A percentile compares a stretch with the other conserved stretches of the same genome.
Evolutionary conservation across 2,113 vertebrate species (phyloP).

Genomic region (Charina bottae): DNA sequence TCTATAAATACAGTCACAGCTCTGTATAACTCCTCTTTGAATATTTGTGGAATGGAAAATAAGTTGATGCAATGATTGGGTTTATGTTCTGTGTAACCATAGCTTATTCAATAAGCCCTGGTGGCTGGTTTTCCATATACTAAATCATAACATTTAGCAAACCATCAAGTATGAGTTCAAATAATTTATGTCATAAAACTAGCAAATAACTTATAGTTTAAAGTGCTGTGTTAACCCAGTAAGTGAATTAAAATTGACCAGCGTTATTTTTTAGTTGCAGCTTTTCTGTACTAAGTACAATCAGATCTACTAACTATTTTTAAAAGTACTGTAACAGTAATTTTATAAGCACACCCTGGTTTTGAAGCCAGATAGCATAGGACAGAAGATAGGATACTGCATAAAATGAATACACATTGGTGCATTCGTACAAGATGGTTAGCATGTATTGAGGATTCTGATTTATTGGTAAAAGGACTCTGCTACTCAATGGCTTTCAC

Average conservation of each 20-base stretch:
- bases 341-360: background rate
- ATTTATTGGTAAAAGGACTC: too few species aligned
- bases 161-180: background rate
- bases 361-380: background rate
- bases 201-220: background rate
- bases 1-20: background rate
- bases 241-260: background rate
- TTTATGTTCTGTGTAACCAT: background rate
- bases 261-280: background rate
- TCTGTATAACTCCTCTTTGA: background rate
- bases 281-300: background rate
- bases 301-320: background rate
- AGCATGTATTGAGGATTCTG: too few species aligned
- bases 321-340: background rate
- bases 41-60: background rate
- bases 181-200: background rate
- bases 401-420: background rate
- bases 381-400: background rate
- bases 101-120: background rate
- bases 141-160: background rate
- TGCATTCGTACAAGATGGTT: background rate
- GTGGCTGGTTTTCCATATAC: background rate
- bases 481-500: too few species aligned
- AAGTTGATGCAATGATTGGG: background rate
- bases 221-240: background rate